Evolutionary conservation across 1,140 invertebrate genomes (phyloP), one percentile per base, ranked within the genome.

Genomic region (Streblospio benedicti): DNA sequence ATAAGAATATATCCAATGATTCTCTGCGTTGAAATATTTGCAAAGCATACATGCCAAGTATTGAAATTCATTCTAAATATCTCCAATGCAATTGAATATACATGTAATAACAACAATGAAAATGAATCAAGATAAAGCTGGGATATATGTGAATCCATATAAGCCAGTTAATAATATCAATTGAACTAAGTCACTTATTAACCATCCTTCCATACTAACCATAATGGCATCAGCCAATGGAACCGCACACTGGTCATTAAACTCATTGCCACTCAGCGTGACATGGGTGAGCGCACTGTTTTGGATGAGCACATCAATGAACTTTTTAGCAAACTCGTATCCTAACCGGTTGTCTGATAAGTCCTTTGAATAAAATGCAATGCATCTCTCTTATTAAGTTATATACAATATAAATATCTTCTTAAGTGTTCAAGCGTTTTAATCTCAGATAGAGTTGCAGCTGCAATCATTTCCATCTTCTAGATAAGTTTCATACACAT

Each of bases 321-420:
- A 50, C 18, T 61, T 44, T 47, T 68, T 60, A 4, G 72, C 72
- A 66, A 65, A 68, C 20, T 52, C 47, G 23, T 43, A 43, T 20
- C 70, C 69, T 14, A 76, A 58, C 54, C 64, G 65, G 58, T 76
- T 76, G 31, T 74, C 71, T 32, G 67, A 69, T 57, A 74, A 56
- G 65, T 71, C 63, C 70, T 74, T 45, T 23, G 68, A 69, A 53
- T 59, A 44, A 54, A 55, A 54, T 16, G 16, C 5, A 20, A 12
- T 47, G 9, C n/a, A n/a, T n/a, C n/a, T n/a, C n/a, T n/a, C n/a
- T n/a, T n/a, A n/a, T n/a, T n/a, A n/a, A 54, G 52, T 18, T 54
- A 33, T 9, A 54, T 14, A 54, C 14, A 31, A 12, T 41, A 14
- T n/a, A n/a, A n/a, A n/a, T n/a, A n/a, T n/a, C n/a, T n/a, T n/a